phyloP scores from a whole-genome alignment of 2,888 invertebrate species.

The Cephus sareptanus region DNA sequence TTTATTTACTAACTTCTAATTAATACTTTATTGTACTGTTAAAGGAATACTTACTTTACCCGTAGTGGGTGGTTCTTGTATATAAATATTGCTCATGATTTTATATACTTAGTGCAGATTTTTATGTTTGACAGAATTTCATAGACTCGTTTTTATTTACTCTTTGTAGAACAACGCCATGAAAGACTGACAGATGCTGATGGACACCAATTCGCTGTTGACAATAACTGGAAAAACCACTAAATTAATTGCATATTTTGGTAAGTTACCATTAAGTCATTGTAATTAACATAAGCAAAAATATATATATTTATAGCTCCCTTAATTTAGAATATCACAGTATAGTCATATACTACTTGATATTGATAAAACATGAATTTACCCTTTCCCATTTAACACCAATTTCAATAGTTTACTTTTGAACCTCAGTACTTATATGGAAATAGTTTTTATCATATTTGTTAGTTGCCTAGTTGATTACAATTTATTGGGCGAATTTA shows the following conservation, averaged over 20 bases:
- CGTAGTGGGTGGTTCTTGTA: conserved; percentile 94
- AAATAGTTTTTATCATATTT: too few relatives aligned
- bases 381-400: background rate
- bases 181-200: background rate
- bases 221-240: background rate
- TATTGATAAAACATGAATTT: conserved; percentile 14
- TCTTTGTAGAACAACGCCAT: background rate
- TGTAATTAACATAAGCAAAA: background rate
- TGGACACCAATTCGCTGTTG: background rate
- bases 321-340: background rate
- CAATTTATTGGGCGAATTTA: background rate
- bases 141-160: background rate
- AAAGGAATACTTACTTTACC: conserved; percentile 80
- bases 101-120: background rate
- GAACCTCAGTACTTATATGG: too few relatives aligned
- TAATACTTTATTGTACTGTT: background rate
- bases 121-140: background rate
- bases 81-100: conserved; percentile 96
- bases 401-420: background rate
- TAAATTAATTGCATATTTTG: background rate
- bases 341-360: background rate
- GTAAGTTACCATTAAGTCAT: background rate
- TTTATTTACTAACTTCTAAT: background rate
- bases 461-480: background rate
- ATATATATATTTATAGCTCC: background rate